phyloP scores from a whole-genome alignment of 2,113 vertebrate species.

The Leucopsar rothschildi region DNA sequence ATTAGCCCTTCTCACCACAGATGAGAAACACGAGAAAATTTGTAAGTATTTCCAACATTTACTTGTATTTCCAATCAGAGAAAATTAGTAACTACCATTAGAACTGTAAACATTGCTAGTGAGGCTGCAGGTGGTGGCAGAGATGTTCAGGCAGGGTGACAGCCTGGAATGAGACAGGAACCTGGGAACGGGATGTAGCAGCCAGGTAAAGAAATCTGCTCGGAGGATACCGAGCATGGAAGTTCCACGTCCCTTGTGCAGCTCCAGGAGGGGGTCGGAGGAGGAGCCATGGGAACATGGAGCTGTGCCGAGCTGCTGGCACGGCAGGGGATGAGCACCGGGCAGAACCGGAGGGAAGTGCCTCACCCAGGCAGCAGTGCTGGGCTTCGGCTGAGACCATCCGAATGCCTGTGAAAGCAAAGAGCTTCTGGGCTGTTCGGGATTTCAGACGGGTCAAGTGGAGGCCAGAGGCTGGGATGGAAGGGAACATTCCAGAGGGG shows the following conservation, averaged over 20 bases:
- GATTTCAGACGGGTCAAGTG: background rate
- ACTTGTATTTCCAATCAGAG: background rate
- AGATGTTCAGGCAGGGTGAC: background rate
- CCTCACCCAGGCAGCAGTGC: background rate
- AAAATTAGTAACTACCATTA: background rate
- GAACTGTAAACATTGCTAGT: background rate
- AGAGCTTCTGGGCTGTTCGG: background rate
- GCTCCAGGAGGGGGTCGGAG: too few species aligned
- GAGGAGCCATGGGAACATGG: rapidly evolving
- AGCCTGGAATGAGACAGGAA: background rate
- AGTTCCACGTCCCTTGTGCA: background rate
- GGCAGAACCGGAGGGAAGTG: background rate
- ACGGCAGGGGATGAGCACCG: background rate
- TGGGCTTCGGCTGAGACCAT: background rate
- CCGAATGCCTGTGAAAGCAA: background rate
- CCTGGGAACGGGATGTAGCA: rapidly evolving
- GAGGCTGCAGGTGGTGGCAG: background rate
- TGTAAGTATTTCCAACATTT: background rate
- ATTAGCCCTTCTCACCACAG: background rate
- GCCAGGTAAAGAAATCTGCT: background rate
- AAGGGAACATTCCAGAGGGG: background rate
- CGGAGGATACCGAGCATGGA: rapidly evolving
- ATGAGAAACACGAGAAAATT: background rate
- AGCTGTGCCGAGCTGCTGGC: background rate
- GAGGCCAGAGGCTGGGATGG: background rate